A percentile compares a stretch with the other conserved stretches of the same genome.
phyloP scores from a whole-genome alignment of 2,888 invertebrate species.

The Ennomos fuscantarius region DNA sequence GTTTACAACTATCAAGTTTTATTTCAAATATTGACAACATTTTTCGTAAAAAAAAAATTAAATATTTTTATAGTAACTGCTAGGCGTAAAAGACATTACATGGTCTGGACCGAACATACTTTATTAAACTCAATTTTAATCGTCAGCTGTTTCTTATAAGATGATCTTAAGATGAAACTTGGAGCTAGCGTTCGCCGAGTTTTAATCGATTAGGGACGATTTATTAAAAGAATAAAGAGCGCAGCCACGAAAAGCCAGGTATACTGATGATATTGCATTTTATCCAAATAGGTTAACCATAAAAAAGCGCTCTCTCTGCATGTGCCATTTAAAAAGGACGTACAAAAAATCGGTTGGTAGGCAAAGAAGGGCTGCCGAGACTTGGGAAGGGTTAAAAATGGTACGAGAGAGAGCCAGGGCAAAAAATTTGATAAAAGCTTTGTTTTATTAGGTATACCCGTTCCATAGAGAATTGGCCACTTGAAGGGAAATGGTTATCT shows the following conservation, averaged over 20 bases:
- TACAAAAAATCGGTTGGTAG: slow-evolving; percentile 75
- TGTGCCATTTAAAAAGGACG: slow-evolving; percentile 82
- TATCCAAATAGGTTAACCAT: slow-evolving; percentile 65
- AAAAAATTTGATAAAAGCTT: slow-evolving; percentile 73
- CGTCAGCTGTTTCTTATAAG: slow-evolving; percentile 32
- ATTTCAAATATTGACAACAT: slow-evolving; percentile 2
- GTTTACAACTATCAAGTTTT: slow-evolving; percentile 39
- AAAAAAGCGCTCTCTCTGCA: slow-evolving; percentile 78
- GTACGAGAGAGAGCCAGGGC: slow-evolving; percentile 64
- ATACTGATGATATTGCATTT: slow-evolving; percentile 81
- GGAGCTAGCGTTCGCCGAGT: slow-evolving; percentile 42
- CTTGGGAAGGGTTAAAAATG: slow-evolving; percentile 76
- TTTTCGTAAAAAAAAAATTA: background rate
- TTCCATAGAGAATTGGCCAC: slow-evolving; percentile 46
- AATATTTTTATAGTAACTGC: background rate
- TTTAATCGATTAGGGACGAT: slow-evolving; percentile 78
- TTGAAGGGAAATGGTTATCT: too few relatives aligned
- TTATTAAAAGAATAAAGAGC: slow-evolving; percentile 73
- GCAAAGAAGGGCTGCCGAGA: slow-evolving; percentile 78
- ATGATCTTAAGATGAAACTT: slow-evolving; percentile 26
- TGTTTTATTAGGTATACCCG: slow-evolving; percentile 56
- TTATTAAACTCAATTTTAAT: slow-evolving; percentile 3
- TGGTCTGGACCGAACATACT: background rate
- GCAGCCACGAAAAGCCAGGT: slow-evolving; percentile 67
- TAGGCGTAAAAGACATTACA: background rate